Percentiles rank a stretch among this genome's conserved stretches.
Evolutionary conservation across 1,140 invertebrate species (phyloP).

Genomic region (Ephestia elutella): DNA sequence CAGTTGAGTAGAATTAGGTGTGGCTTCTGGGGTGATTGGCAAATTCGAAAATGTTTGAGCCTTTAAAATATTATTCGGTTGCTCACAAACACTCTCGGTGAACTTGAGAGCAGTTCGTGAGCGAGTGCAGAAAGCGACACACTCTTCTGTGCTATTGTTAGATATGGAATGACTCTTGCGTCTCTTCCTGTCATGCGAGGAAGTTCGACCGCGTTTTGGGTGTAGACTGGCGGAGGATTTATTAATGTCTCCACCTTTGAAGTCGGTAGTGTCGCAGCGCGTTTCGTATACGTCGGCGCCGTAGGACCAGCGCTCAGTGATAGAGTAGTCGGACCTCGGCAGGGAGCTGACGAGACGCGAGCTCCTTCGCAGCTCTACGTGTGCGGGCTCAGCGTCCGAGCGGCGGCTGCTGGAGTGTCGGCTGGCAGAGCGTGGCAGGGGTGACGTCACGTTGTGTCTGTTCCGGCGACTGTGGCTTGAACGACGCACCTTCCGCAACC

Average conservation of each 20-base stretch:
- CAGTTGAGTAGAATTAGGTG: constrained; percentile 38
- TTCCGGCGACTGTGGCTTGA: constrained; percentile 63
- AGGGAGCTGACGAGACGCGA: constrained; percentile 56
- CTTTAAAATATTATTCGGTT: constrained; percentile 38
- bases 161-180: constrained; percentile 44
- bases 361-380: constrained; percentile 56
- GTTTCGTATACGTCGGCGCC: constrained; percentile 68
- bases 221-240: constrained; percentile 32
- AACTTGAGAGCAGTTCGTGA: constrained; percentile 68
- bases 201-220: constrained; percentile 49
- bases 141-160: constrained; percentile 48
- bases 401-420: constrained; percentile 39
- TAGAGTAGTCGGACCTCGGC: constrained; percentile 62
- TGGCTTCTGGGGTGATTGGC: constrained; percentile 33
- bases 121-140: constrained; percentile 65
- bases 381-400: constrained; percentile 39
- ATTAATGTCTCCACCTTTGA: constrained; percentile 46
- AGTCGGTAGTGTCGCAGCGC: constrained; percentile 55
- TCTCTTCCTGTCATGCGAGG: constrained; percentile 65
- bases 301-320: constrained; percentile 67
- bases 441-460: constrained; percentile 54
- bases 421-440: constrained; percentile 47
- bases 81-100: constrained; percentile 65
- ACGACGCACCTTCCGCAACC: constrained; percentile 62
- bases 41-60: constrained; percentile 31